Evolutionary conservation across 2,113 vertebrate genomes (phyloP).

Genomic region (Brachionichthys hirsutus): DNA sequence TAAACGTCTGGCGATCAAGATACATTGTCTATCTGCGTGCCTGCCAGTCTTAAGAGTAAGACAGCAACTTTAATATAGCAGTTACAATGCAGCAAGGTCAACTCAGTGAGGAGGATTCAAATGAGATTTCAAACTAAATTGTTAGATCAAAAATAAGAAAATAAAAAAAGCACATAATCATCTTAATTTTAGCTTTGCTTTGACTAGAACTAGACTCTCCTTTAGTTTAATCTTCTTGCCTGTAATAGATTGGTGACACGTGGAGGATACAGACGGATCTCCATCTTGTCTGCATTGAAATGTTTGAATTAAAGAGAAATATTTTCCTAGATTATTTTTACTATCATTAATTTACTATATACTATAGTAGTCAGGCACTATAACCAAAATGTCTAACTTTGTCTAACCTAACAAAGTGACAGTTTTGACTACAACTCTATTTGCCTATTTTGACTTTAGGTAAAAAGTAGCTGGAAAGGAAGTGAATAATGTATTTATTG

Average conservation of each 20-base stretch:
- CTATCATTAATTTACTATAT: too few relatives aligned
- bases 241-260: slow-evolving; percentile 8
- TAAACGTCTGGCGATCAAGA: slow-evolving; percentile 42
- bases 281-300: background rate
- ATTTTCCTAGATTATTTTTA: too few relatives aligned
- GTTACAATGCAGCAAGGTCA: slow-evolving; percentile 37
- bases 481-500: too few relatives aligned
- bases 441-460: too few relatives aligned
- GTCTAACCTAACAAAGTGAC: too few relatives aligned
- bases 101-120: slow-evolving; percentile 7
- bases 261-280: background rate
- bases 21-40: slow-evolving; percentile 38
- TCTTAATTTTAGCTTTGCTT: slow-evolving; percentile 10
- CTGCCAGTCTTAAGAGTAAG: slow-evolving; percentile 9
- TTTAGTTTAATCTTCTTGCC: slow-evolving; percentile 12
- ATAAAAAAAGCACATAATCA: slow-evolving; percentile 28
- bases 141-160: slow-evolving; percentile 10
- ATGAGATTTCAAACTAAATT: background rate
- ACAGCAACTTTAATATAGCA: slow-evolving; percentile 27
- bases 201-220: slow-evolving; percentile 9
- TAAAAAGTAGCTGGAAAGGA: too few relatives aligned
- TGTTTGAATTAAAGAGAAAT: too few relatives aligned
- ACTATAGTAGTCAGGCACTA: too few relatives aligned
- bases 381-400: too few relatives aligned
- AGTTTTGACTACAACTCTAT: too few relatives aligned